phyloP scores from a whole-genome alignment of 2,113 vertebrate genomes.

The Halcyon malimbica region DNA sequence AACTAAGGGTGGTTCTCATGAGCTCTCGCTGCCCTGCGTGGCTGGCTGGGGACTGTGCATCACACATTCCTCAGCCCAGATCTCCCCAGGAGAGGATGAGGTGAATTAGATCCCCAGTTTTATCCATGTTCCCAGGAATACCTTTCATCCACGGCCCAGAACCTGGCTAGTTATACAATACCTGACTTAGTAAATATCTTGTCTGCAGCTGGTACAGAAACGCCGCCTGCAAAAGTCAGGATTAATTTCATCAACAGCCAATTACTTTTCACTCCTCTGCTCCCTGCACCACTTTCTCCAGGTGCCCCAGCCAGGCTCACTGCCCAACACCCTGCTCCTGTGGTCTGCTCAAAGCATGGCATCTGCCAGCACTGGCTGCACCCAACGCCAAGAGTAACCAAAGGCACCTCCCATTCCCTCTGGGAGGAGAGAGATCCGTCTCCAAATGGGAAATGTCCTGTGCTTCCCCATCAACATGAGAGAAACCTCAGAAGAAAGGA shows the following conservation, averaged over 20 bases:
- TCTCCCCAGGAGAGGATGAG: neutral
- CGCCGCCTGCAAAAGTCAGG: conserved; percentile 75
- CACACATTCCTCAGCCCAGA: neutral
- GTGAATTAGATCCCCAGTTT: neutral
- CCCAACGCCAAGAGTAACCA: neutral
- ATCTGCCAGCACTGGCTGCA: neutral
- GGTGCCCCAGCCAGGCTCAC: neutral
- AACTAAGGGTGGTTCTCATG: neutral
- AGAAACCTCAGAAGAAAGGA: neutral
- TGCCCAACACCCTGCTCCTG: neutral
- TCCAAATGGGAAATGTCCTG: neutral
- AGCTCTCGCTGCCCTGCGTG: neutral
- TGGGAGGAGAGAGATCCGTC: neutral
- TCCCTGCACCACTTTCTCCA: accelerated
- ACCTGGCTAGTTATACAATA: conserved; percentile 52
- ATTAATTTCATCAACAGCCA: neutral
- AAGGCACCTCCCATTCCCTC: neutral
- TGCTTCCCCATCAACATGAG: neutral
- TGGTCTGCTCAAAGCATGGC: neutral
- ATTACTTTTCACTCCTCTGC: neutral
- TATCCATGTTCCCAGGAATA: neutral
- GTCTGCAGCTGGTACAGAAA: conserved; percentile 88
- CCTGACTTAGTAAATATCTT: conserved; percentile 90
- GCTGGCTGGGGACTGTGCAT: neutral
- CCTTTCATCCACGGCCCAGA: neutral